Conservation (phyloP, 2,888 invertebrate genomes). For the Mimumesa dahlbomi region DNA sequence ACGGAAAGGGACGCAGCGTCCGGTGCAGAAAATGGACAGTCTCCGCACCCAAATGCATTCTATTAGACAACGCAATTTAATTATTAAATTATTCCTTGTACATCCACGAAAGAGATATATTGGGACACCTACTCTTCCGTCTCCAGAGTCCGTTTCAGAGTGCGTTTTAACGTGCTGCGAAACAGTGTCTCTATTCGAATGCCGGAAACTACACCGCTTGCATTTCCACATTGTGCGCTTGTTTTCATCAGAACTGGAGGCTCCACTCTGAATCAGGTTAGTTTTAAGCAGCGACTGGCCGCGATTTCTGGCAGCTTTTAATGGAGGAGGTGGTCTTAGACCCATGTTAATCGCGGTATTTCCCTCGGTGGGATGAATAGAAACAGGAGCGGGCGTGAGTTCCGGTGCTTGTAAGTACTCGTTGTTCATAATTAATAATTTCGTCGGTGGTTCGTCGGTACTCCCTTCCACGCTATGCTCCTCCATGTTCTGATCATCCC, state of each 20-base stretch:
- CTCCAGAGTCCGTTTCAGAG: conserved; percentile 79
- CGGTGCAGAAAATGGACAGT: conserved; percentile 87
- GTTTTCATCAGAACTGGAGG: conserved; percentile 79
- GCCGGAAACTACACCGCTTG: conserved; percentile 92
- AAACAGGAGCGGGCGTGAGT: conserved; percentile 62
- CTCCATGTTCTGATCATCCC: conserved; percentile 70
- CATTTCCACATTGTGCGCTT: conserved; percentile 93
- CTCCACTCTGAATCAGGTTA: conserved; percentile 48
- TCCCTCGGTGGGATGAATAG: conserved; percentile 48
- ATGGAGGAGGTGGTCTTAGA: conserved; percentile 81
- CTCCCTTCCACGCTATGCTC: conserved; percentile 62
- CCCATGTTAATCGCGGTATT: conserved; percentile 59
- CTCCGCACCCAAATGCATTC: conserved; percentile 82
- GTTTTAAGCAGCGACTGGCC: conserved; percentile 73
- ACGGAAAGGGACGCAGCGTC: conserved; percentile 83
- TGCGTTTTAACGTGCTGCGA: conserved; percentile 86
- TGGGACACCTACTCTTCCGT: conserved; percentile 41
- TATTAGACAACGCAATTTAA: conserved; percentile 35
- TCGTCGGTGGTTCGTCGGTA: conserved; percentile 68
- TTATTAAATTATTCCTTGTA: too few relatives aligned
- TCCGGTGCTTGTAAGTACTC: conserved; percentile 62
- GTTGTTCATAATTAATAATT: conserved; percentile 66
- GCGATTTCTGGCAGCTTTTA: conserved; percentile 83
- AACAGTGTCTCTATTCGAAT: conserved; percentile 85
- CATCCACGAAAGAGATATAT: too few relatives aligned